Base-by-base conservation (phyloP, 2,888 invertebrate genomes). In the Parasteatoda lunata region DNA sequence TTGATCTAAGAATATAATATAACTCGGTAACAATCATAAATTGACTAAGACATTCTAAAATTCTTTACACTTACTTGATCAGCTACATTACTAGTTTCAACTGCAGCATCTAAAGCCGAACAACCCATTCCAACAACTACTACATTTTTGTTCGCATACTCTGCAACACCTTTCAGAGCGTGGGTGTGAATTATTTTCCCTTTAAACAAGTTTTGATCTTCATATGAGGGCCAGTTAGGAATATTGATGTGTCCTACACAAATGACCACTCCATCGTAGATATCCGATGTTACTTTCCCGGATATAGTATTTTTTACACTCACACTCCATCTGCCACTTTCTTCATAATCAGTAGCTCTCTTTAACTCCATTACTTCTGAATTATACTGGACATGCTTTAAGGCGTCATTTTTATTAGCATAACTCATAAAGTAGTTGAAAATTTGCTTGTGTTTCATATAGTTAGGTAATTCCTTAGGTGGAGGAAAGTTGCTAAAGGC, bases 101-200 rank as follows among this genome's bases (percentile, higher is more conserved):
- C 92, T 45, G 92, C 91, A 4, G 90, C 90, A 89, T 92, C 92
- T 0, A 91, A 91, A 4, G 91, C 93, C 1, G 93, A 93, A 89
- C 93, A 93, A 1, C 93, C 93, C 81, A 93, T 92, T 3, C 93
- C 93, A 54, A 93, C 90, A 0, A 93, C 91, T 45, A 93, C 91
- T 5, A 93, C 92, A 54, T 91, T 89, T 89, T 91, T 91, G 54
- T 90, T 91, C 15, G 76, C 78, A 82, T 89, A 90, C 30, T 82
- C 85, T 5, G 75, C 47, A 4, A 89, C 84, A 13, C 88, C 81
- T n/a, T 89, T 89, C 73, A 89, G 89, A 6, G 86, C 88, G 70
- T 90, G 90, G 9, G 90, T 85, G 77, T 90, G 90, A 30, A 90
- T 78, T 8, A 90, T 82, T 52, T 82, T 64, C 3, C 91, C 90